These are phyloP conservation scores for Sturmia bella DNA, from an alignment of 2,888 invertebrate species.

Conservation along the genomic window DNA sequence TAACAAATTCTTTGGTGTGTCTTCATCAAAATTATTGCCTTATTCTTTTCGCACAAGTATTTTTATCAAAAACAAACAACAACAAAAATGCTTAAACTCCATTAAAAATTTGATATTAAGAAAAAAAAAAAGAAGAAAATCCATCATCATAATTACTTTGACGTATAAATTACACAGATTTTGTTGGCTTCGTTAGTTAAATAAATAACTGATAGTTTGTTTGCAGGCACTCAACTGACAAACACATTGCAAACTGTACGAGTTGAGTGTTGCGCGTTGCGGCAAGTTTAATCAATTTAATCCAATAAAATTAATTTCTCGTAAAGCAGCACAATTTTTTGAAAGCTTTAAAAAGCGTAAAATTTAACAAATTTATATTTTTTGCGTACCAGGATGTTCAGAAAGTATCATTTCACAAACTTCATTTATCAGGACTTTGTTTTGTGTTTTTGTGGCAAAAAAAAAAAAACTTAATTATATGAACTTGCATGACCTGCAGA, in stretches of 20 bases:
- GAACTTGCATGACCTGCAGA: conserved; percentile 59
- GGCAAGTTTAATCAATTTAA: conserved; percentile 6
- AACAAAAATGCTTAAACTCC: conserved; percentile 9
- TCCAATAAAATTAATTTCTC: conserved; percentile 21
- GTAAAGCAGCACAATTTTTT: neutral
- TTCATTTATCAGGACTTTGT: neutral
- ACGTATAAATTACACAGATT: conserved; percentile 42
- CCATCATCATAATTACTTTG: conserved; percentile 54
- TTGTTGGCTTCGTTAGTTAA: conserved; percentile 34
- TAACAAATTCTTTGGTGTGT: too few species aligned
- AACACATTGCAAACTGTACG: neutral
- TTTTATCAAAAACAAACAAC: neutral
- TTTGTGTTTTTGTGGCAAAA: neutral
- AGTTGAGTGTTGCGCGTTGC: neutral
- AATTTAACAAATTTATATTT: conserved; percentile 7
- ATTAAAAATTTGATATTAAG: conserved; percentile 2
- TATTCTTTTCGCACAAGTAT: too few species aligned
- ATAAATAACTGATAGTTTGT: conserved; percentile 45
- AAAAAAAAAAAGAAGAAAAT: neutral
- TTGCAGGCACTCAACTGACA: conserved; percentile 33
- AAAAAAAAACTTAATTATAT: conserved; percentile 22
- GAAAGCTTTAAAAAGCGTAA: neutral
- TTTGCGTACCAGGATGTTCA: conserved; percentile 17
- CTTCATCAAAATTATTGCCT: too few species aligned
- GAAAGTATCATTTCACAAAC: conserved; percentile 15